Conservation (phyloP, 2,888 invertebrate species). For the Ormyrus labotus region DNA sequence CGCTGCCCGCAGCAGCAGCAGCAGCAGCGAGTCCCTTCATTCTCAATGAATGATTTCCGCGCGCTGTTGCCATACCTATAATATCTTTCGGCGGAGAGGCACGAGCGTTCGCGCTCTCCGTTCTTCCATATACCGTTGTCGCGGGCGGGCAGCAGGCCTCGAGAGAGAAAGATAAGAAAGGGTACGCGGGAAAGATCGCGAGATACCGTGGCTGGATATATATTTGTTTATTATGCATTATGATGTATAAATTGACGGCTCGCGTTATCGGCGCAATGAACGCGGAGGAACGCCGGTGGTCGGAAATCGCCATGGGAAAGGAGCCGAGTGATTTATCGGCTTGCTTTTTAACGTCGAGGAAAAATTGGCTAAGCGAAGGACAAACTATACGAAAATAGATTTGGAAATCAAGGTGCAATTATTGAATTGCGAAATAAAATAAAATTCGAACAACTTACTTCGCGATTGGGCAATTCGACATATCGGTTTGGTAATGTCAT, state of each 20-base stretch:
- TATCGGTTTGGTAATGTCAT: no score
- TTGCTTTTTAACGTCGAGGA: no score
- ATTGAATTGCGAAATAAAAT: no score
- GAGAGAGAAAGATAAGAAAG: constrained; percentile 2
- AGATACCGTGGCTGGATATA: not conserved
- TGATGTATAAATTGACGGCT: constrained; percentile 4
- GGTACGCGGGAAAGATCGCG: not conserved
- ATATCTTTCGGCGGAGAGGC: constrained; percentile 30
- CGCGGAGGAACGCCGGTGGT: no score
- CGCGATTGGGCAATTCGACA: no score
- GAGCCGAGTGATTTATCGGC: no score
- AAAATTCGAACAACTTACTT: no score
- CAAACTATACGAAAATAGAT: no score
- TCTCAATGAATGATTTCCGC: constrained; percentile 75
- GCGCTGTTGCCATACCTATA: constrained; percentile 72
- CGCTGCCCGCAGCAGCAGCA: constrained; percentile 53
- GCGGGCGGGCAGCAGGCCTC: not conserved
- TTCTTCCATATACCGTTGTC: constrained; percentile 1
- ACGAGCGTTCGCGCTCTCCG: not conserved
- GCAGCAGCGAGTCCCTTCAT: constrained; percentile 58
- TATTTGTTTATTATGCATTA: constrained; percentile 1
- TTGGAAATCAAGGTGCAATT: no score
- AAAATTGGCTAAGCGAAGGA: no score
- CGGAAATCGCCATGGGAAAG: no score
- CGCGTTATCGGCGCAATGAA: not conserved